Percentiles rank a stretch among this genome's conserved stretches.
Conservation (phyloP, 2,797 vertebrate genomes). For the Oceanodroma leucorhoa region DNA sequence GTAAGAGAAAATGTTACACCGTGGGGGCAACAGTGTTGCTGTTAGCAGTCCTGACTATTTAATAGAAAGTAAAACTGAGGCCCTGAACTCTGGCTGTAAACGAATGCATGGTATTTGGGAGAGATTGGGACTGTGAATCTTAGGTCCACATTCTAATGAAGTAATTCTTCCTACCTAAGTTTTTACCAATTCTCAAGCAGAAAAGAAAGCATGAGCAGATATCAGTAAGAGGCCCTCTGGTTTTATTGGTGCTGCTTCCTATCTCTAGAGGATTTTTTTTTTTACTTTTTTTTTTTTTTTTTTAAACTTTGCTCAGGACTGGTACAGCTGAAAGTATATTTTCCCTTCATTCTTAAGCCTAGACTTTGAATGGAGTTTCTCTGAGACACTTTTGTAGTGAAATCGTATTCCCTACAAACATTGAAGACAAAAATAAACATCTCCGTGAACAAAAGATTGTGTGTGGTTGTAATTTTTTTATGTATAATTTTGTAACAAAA, state of each 20-base stretch:
- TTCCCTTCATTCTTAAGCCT: conserved; percentile 66
- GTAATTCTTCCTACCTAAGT: conserved; percentile 35
- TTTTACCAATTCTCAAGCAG: conserved; percentile 44
- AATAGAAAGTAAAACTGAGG: conserved; percentile 19
- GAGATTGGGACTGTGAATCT: conserved; percentile 27
- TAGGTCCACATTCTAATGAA: not conserved
- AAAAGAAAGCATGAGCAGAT: conserved; percentile 42
- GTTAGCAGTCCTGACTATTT: conserved; percentile 56
- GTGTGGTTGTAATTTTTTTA: conserved; percentile 56
- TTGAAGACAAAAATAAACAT: conserved; percentile 67
- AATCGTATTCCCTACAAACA: conserved; percentile 63
- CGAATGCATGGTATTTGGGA: not conserved
- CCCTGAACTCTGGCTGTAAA: not conserved
- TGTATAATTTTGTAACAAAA: not conserved
- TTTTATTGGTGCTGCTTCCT: conserved; percentile 67
- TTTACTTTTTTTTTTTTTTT: not conserved
- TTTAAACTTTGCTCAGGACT: conserved; percentile 67
- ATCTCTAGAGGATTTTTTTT: conserved; percentile 41
- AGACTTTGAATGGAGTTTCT: conserved; percentile 70
- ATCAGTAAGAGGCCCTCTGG: conserved; percentile 43
- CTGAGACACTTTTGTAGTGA: conserved; percentile 69
- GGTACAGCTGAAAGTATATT: conserved; percentile 69
- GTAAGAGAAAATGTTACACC: conserved; percentile 30
- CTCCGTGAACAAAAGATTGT: conserved; percentile 38
- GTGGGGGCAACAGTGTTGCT: conserved; percentile 34